phyloP scores from a whole-genome alignment of 1,140 invertebrate genomes.

The Drosophila tani region DNA sequence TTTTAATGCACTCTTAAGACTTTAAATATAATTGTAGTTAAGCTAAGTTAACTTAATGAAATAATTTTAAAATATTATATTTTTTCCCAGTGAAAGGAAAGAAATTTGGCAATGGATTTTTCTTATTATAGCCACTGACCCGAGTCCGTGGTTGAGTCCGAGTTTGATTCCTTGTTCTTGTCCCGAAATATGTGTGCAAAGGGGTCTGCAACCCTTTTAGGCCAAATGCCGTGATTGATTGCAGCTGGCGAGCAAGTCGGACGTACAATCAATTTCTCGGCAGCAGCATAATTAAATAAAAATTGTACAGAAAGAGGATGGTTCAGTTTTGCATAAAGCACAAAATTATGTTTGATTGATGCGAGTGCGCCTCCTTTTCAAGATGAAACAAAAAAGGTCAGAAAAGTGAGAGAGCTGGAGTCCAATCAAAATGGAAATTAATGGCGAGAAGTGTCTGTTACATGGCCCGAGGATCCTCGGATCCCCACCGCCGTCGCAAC shows the following conservation, averaged over 20 bases:
- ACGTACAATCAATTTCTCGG: conserved; percentile 60
- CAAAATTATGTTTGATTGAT: conserved; percentile 73
- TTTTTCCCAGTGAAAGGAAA: background rate
- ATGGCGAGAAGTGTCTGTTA: conserved; percentile 53
- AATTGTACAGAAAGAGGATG: conserved; percentile 27
- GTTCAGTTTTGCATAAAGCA: conserved; percentile 32
- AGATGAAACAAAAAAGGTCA: conserved; percentile 28
- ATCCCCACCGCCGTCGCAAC: background rate
- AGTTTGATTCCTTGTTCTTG: background rate
- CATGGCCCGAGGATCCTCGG: background rate
- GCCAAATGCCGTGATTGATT: conserved; percentile 58
- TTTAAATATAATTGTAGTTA: no score
- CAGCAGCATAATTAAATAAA: conserved; percentile 62
- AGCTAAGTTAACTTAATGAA: no score
- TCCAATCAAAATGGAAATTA: conserved; percentile 59
- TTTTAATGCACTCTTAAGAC: no score
- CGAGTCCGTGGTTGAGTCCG: background rate
- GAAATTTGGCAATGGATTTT: background rate
- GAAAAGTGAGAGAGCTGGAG: background rate
- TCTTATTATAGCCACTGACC: conserved; percentile 12
- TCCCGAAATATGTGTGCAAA: conserved; percentile 1
- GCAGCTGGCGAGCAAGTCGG: conserved; percentile 5
- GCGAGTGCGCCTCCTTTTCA: conserved; percentile 5
- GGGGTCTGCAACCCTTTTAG: conserved; percentile 39
- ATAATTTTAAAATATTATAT: no score